These are phyloP conservation scores for Acanthosepion lycidas DNA, from an alignment of 2,888 invertebrate genomes.

Conservation along the genomic window DNA sequence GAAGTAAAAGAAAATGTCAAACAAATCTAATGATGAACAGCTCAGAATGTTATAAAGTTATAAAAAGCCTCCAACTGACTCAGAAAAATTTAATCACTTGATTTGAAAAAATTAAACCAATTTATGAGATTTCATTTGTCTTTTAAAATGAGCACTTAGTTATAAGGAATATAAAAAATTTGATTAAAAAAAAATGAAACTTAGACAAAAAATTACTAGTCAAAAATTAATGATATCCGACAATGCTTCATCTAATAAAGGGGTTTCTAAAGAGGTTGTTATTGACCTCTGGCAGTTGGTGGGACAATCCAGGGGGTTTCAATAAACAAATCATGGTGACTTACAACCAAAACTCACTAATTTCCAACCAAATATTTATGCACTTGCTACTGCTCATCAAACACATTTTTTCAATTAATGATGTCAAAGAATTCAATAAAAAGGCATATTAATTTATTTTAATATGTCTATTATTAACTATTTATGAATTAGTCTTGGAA, in stretches of 20 bases:
- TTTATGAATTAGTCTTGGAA: too few relatives aligned
- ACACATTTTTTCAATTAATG: too few relatives aligned
- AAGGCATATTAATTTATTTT: too few relatives aligned
- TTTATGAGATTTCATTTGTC: neutral
- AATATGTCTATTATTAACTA: too few relatives aligned
- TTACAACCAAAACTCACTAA: too few relatives aligned
- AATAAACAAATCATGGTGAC: too few relatives aligned
- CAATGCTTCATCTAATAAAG: neutral
- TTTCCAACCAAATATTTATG: too few relatives aligned
- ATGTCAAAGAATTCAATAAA: too few relatives aligned
- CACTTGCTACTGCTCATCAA: too few relatives aligned
- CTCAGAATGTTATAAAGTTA: neutral
- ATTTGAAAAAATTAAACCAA: neutral
- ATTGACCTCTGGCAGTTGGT: too few relatives aligned
- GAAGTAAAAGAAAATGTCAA: neutral
- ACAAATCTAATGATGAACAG: neutral
- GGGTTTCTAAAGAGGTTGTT: neutral
- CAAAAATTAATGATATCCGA: too few relatives aligned
- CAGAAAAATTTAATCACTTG: neutral
- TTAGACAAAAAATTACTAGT: neutral
- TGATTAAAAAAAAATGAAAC: neutral
- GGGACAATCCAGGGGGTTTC: too few relatives aligned
- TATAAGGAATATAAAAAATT: neutral
- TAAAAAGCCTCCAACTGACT: neutral
- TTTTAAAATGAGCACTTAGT: neutral